Evolutionary conservation across 2,888 invertebrate species (phyloP), one percentile per base, ranked within the genome.

Genomic region (Chymomyza procnemis): DNA sequence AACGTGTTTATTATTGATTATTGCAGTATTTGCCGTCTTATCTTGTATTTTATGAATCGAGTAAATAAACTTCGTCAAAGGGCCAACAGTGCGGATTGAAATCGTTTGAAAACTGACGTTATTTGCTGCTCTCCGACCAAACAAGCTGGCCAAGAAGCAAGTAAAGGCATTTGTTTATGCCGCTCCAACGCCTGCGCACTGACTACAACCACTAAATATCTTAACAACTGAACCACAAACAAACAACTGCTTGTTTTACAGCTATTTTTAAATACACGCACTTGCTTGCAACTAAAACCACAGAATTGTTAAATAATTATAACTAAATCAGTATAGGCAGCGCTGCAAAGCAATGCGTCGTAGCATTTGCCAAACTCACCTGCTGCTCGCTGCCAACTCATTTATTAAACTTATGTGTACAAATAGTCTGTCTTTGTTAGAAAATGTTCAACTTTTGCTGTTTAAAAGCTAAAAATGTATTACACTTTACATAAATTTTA

Each of bases 141-240:
- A 26, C 26, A 26, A 26, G 26, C 26, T 62, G 55, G 54, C 55
- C 55, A n/a, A 9, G 16, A n/a, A 21, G 18, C 34, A 78, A 72
- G 76, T 76, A 61, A 73, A 73, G 74, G 80, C 82, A 82, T 80
- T 85, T 82, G 81, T 82, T 82, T 85, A 82, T 77, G 69, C 80
- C 73, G 75, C 80, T 85, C 79, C 59, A 71, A 76, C 74, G 78
- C 54, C 67, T 69, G 83, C 81, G 80, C 79, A 18, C 14, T 16
- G 4, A 18, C 18, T 8, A 18, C 19, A 50, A 18, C 50, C 50
- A 76, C 4, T 64, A 22, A 12, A 12, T 46, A 46, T 12, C 41
- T n/a, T 30, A 14, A 57, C 22, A 8, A 41, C 21, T 52, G 22
- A 21, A 18, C 34, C 62, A 57, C 56, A 34, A 58, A 48, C 34